A percentile compares a stretch with the other conserved stretches of the same genome.
Conservation (phyloP, 1,140 invertebrate genomes). For the Homarus americanus region DNA sequence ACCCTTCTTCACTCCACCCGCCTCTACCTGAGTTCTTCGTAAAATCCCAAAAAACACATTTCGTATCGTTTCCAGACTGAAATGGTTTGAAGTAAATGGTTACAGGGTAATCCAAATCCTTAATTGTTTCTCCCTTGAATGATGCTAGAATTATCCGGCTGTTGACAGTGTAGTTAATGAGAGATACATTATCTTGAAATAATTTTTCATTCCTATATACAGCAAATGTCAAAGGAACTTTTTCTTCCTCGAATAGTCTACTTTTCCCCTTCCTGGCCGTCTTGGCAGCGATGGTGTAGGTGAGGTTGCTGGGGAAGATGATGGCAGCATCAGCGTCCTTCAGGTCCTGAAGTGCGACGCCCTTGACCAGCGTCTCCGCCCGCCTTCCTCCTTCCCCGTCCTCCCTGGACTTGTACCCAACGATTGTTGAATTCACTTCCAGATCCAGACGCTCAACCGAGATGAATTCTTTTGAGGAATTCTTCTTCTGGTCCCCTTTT, state of each 20-base stretch:
- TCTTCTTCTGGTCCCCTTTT: slow-evolving; percentile 12
- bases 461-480: slow-evolving; percentile 26
- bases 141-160: slow-evolving; percentile 70
- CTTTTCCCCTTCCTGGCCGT: neutral
- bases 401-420: slow-evolving; percentile 49
- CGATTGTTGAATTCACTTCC: slow-evolving; percentile 41
- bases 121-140: slow-evolving; percentile 45
- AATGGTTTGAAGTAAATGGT: slow-evolving; percentile 61
- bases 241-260: neutral
- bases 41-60: slow-evolving; percentile 75
- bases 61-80: slow-evolving; percentile 58
- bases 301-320: slow-evolving; percentile 64
- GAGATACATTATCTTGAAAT: slow-evolving; percentile 33
- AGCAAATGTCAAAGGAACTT: slow-evolving; percentile 52
- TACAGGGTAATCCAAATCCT: slow-evolving; percentile 49
- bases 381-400: neutral
- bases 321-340: slow-evolving; percentile 61
- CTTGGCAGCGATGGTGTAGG: slow-evolving; percentile 21
- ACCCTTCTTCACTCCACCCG: slow-evolving; percentile 75
- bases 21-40: slow-evolving; percentile 56
- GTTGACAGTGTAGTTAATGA: slow-evolving; percentile 53
- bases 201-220: slow-evolving; percentile 69
- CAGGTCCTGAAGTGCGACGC: neutral
- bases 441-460: slow-evolving; percentile 55
- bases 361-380: neutral